These are phyloP conservation scores for Leptatherina wallacei DNA, from an alignment of 2,797 vertebrate genomes.

Conservation along the genomic window DNA sequence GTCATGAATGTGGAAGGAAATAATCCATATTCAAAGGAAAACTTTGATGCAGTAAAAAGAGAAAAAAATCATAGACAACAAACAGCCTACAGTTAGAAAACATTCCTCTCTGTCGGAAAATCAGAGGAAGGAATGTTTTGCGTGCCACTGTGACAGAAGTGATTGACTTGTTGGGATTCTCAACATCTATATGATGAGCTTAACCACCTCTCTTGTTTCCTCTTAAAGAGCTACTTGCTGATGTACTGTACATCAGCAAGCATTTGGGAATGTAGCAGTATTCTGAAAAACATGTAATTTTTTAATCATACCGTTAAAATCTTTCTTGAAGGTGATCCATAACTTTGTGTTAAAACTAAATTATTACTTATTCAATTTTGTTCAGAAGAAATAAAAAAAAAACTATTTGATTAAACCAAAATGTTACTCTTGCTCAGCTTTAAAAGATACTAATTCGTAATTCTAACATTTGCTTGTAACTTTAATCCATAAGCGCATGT, in stretches of 20 bases:
- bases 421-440: not conserved
- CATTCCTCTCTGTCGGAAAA: conserved; percentile 31
- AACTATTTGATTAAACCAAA: not conserved
- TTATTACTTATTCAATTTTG: not conserved
- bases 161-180: conserved; percentile 34
- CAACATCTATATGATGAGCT: conserved; percentile 7
- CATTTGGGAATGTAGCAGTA: conserved; percentile 13
- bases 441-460: too few species aligned
- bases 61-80: not conserved
- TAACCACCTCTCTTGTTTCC: conserved; percentile 23
- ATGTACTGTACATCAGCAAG: conserved; percentile 7
- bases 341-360: not conserved
- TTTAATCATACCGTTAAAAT: not conserved
- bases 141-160: conserved; percentile 23
- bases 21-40: conserved; percentile 13
- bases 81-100: conserved; percentile 38
- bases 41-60: not conserved
- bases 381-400: not conserved
- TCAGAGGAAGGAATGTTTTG: not conserved
- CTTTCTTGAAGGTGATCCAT: not conserved
- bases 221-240: conserved; percentile 21
- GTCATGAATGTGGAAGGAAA: not conserved
- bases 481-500: not conserved
- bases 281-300: not conserved
- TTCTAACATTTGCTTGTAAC: too few species aligned